These are phyloP conservation scores for Seriola dumerili DNA, from an alignment of 2,113 vertebrate genomes.

Conservation along the genomic window DNA sequence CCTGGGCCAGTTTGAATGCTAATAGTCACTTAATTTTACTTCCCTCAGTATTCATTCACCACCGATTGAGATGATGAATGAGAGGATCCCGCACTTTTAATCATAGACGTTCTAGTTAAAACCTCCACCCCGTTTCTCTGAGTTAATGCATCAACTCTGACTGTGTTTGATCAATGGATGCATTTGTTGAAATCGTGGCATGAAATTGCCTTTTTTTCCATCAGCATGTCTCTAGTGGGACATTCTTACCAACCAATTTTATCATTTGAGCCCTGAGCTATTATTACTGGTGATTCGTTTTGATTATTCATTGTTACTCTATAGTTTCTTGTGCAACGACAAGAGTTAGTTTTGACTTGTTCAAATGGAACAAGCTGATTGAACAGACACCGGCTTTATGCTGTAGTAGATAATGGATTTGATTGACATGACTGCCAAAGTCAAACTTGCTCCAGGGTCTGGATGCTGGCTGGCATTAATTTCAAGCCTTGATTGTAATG, in stretches of 20 bases:
- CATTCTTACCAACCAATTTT: constrained; percentile 39
- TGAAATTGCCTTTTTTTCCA: constrained; percentile 61
- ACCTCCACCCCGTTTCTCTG: constrained; percentile 57
- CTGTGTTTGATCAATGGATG: constrained; percentile 70
- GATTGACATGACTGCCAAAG: constrained; percentile 37
- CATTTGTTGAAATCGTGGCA: constrained; percentile 69
- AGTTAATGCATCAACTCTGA: constrained; percentile 63
- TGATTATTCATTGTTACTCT: constrained; percentile 50
- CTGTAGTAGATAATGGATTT: constrained; percentile 26
- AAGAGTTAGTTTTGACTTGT: constrained; percentile 31
- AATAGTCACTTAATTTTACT: constrained; percentile 61
- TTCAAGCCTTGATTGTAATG: constrained; percentile 23
- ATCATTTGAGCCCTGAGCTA: constrained; percentile 35
- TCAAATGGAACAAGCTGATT: constrained; percentile 22
- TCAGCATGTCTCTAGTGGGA: constrained; percentile 43
- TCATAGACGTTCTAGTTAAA: constrained; percentile 64
- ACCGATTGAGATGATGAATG: constrained; percentile 54
- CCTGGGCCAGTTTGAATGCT: constrained; percentile 51
- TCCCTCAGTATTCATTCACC: constrained; percentile 25
- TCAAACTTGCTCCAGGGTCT: not conserved
- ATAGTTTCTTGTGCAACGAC: constrained; percentile 27
- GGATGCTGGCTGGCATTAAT: not conserved
- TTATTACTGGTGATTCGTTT: constrained; percentile 32
- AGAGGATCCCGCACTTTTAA: constrained; percentile 62
- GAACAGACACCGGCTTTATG: constrained; percentile 38